Conservation (phyloP, 2,888 invertebrate genomes). For the Cryptocephalus primarius region DNA sequence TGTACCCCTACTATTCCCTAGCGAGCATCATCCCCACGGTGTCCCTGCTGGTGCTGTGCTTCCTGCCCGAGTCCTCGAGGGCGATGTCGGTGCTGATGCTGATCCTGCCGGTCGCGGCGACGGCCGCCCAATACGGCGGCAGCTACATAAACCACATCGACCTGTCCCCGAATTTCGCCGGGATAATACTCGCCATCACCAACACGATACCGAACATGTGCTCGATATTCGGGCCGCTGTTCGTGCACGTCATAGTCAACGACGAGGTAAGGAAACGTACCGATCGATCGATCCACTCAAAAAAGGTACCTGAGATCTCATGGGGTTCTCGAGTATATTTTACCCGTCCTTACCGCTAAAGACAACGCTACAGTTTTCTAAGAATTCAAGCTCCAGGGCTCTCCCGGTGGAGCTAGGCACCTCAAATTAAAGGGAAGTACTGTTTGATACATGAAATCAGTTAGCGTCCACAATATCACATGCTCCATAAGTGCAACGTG, state of each 20-base stretch:
- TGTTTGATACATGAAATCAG: too few species aligned
- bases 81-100: constrained; percentile 51
- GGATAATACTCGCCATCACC: constrained; percentile 73
- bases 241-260: constrained; percentile 55
- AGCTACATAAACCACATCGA: constrained; percentile 72
- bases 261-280: constrained; percentile 49
- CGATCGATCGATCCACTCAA: too few species aligned
- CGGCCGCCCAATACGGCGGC: constrained; percentile 63
- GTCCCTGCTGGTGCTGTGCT: not conserved
- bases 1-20: not conserved
- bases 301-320: too few species aligned
- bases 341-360: too few species aligned
- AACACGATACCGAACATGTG: constrained; percentile 65
- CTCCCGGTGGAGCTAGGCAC: too few species aligned
- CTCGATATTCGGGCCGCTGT: constrained; percentile 65
- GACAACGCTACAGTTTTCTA: too few species aligned
- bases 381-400: too few species aligned
- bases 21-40: not conserved
- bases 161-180: constrained; percentile 72
- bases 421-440: too few species aligned
- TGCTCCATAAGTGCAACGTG: too few species aligned
- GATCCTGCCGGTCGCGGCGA: constrained; percentile 60
- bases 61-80: not conserved
- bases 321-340: too few species aligned
- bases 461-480: too few species aligned